Base-by-base conservation (phyloP, 2,797 vertebrate genomes). In the Periophthalmus magnuspinnatus region DNA sequence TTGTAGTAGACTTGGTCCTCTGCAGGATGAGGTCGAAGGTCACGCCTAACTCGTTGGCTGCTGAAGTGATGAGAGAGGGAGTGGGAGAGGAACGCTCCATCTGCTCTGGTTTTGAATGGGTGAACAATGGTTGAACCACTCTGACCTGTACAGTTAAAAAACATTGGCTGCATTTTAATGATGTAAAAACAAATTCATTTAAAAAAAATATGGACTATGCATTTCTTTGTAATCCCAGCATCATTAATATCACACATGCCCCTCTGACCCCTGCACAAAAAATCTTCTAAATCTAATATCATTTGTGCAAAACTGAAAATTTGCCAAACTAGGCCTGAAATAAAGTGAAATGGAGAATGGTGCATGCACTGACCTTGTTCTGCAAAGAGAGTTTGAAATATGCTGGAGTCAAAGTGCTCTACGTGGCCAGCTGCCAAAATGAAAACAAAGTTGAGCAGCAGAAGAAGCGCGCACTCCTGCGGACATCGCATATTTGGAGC, bases 31-130 rank as follows among this genome's bases (percentile, higher is more conserved):
- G 75, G 61, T 52, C n/a, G 47, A 2, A 93, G 76, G 67, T 93
- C 90, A 84, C 95, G 93, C 88, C 91, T 95, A 78, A 79, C 88
- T 76, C 93, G 90, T 0, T 76, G 76, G 62, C 76, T 76, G 38
- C 74, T 79, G 67, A 92, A 70, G 66, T 90, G 75, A 70, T 95
- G 92, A n/a, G 89, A 82, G 75, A 98, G 79, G 58, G 81, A 86
- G 74, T 95, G 93, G 1, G 97, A 97, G 57, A 97, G 52, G 81
- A 98, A 96, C 57, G 65, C 87, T n/a, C 96, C 96, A 0, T 84
- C 88, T 48, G 88, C 81, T 21, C 94, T 92, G 60, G 95, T 94
- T 85, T 90, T 94, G 75, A 94, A 84, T 0, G 97, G 97, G 52
- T 93, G 90, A 75, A 96, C 95, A 24, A 96, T 69, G 0, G 92